Conservation (phyloP, 2,113 vertebrate genomes). For the Miniopterus natalensis region DNA sequence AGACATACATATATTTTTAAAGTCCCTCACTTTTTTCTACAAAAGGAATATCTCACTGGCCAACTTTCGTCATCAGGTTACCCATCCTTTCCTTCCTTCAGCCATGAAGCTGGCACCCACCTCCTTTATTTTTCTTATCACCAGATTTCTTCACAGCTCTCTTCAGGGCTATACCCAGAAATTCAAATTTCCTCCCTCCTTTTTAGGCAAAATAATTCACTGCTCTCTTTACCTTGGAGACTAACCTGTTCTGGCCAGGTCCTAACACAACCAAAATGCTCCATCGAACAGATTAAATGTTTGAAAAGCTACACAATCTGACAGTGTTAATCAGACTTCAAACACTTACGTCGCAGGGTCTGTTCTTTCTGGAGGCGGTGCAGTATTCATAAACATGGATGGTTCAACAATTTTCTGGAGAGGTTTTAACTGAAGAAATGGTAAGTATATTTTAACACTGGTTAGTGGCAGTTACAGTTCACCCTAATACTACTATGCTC, state of each 20-base stretch:
- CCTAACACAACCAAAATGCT: slow-evolving; percentile 19
- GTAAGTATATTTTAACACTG: slow-evolving; percentile 54
- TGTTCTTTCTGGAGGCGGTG: slow-evolving; percentile 80
- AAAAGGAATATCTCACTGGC: neutral
- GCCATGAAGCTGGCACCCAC: neutral
- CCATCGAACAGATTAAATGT: neutral
- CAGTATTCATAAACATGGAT: slow-evolving; percentile 83
- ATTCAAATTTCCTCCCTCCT: neutral
- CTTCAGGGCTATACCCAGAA: neutral
- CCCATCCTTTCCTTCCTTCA: neutral
- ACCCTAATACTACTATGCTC: neutral
- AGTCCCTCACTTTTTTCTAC: neutral
- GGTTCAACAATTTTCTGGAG: slow-evolving; percentile 77
- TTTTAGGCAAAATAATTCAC: neutral
- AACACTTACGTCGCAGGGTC: slow-evolving; percentile 77
- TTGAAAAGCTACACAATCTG: neutral
- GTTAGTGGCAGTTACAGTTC: slow-evolving; percentile 1
- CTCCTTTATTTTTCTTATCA: neutral
- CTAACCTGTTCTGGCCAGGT: neutral
- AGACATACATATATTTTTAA: no score
- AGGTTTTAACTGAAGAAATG: slow-evolving; percentile 82
- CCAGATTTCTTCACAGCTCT: neutral
- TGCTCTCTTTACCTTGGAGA: neutral
- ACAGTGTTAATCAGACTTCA: slow-evolving; percentile 18
- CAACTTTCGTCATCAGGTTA: neutral